Evolutionary conservation across 1,140 invertebrate genomes (phyloP).

Genomic region (Scaptomyza hsui): DNA sequence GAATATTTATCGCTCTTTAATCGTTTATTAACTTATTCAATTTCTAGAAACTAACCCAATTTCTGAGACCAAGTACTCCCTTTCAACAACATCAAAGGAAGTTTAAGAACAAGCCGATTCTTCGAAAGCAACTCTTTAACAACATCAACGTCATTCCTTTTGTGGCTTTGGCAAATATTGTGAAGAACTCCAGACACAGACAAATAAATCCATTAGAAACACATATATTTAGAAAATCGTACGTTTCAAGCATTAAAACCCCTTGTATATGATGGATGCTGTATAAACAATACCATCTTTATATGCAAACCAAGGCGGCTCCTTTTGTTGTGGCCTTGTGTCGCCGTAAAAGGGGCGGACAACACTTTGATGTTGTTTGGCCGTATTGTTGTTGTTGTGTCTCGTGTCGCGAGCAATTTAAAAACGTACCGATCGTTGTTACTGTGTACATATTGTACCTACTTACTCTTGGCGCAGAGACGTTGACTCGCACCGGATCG

Average conservation of each 20-base stretch:
- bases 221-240: constrained; percentile 51
- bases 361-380: constrained; percentile 60
- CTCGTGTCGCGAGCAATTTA: constrained; percentile 34
- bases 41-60: constrained; percentile 5
- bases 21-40: not conserved
- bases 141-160: constrained; percentile 18
- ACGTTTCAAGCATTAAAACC: constrained; percentile 52
- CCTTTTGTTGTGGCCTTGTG: constrained; percentile 74
- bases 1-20: not conserved
- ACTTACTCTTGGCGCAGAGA: too few relatives aligned
- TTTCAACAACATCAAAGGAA: constrained; percentile 21
- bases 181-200: constrained; percentile 28
- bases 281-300: constrained; percentile 70
- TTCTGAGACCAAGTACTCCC: not conserved
- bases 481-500: constrained; percentile 45
- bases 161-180: constrained; percentile 61
- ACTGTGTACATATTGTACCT: constrained; percentile 14
- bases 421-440: constrained; percentile 35
- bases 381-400: not conserved
- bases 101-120: constrained; percentile 1
- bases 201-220: constrained; percentile 69
- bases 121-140: constrained; percentile 24
- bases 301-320: constrained; percentile 67
- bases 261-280: constrained; percentile 71
- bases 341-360: constrained; percentile 41